phyloP scores from a whole-genome alignment of 2,888 invertebrate genomes.

The Herminia tarsipennalis region DNA sequence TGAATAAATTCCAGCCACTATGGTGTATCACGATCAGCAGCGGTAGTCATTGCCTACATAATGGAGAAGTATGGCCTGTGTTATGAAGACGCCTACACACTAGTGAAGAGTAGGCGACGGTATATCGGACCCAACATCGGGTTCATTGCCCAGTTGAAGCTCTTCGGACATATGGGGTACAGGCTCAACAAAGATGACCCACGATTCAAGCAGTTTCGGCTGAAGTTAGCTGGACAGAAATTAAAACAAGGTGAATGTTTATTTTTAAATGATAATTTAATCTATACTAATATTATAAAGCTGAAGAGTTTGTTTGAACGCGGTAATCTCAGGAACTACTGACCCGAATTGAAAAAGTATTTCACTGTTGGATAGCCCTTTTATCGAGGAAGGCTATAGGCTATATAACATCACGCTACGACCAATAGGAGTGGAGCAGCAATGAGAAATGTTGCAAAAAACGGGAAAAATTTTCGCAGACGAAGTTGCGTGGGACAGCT shows the following conservation, averaged over 20 bases:
- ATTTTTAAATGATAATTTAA: too few relatives aligned
- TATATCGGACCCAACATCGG: slow-evolving; percentile 93
- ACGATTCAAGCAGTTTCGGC: slow-evolving; percentile 90
- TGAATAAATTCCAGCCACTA: slow-evolving; percentile 88
- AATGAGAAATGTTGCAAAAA: too few relatives aligned
- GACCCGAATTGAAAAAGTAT: too few relatives aligned
- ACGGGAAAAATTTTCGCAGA: too few relatives aligned
- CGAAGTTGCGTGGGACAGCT: too few relatives aligned
- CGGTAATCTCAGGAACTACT: too few relatives aligned
- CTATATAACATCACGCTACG: too few relatives aligned
- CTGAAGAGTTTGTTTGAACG: too few relatives aligned
- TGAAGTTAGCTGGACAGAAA: slow-evolving; percentile 93
- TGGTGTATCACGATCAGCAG: slow-evolving; percentile 96
- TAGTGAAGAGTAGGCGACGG: slow-evolving; percentile 89
- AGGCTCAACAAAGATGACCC: slow-evolving; percentile 88
- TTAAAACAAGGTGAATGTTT: slow-evolving; percentile 87
- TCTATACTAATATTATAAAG: too few relatives aligned
- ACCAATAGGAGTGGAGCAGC: too few relatives aligned
- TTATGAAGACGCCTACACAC: slow-evolving; percentile 88
- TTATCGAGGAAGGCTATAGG: too few relatives aligned
- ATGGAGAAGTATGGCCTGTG: slow-evolving; percentile 94
- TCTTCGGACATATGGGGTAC: slow-evolving; percentile 92
- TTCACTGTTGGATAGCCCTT: too few relatives aligned
- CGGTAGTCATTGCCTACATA: slow-evolving; percentile 93
- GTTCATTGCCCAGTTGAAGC: slow-evolving; percentile 91